These are phyloP conservation scores for Urocitellus parryii DNA, from an alignment of 2,113 vertebrate genomes.

Conservation along the genomic window DNA sequence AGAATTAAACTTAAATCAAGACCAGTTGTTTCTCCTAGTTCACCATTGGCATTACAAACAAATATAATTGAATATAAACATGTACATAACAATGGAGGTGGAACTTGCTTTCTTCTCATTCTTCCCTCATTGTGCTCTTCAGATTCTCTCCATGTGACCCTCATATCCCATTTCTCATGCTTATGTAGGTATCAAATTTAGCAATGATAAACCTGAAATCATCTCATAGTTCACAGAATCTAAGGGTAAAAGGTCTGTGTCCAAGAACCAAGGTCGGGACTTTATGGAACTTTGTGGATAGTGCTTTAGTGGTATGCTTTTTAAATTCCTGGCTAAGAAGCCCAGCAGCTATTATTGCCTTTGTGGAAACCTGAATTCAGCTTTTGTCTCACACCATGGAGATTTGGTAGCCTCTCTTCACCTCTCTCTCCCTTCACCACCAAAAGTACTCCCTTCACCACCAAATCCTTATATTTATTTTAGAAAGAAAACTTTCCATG, in stretches of 20 bases:
- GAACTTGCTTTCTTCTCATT: not conserved
- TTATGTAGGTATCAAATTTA: not conserved
- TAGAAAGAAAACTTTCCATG: not conserved
- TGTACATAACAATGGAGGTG: not conserved
- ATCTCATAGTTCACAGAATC: not conserved
- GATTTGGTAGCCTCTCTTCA: not conserved
- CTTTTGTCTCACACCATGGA: not conserved
- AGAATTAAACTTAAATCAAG: not conserved
- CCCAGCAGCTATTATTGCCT: not conserved
- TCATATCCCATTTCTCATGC: not conserved
- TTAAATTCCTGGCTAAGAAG: not conserved
- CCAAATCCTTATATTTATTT: constrained; percentile 23
- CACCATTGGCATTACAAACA: not conserved
- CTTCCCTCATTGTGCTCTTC: not conserved
- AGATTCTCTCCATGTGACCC: not conserved
- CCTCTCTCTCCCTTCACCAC: too few species aligned
- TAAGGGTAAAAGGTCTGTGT: not conserved
- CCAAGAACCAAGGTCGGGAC: not conserved
- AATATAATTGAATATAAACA: not conserved
- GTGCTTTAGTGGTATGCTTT: not conserved
- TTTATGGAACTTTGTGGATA: not conserved
- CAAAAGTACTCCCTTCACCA: not conserved
- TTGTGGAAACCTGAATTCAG: not conserved
- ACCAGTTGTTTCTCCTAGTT: not conserved
- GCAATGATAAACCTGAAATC: not conserved